Conservation (phyloP, 2,888 invertebrate species). For the Standfussiana lucernea region DNA sequence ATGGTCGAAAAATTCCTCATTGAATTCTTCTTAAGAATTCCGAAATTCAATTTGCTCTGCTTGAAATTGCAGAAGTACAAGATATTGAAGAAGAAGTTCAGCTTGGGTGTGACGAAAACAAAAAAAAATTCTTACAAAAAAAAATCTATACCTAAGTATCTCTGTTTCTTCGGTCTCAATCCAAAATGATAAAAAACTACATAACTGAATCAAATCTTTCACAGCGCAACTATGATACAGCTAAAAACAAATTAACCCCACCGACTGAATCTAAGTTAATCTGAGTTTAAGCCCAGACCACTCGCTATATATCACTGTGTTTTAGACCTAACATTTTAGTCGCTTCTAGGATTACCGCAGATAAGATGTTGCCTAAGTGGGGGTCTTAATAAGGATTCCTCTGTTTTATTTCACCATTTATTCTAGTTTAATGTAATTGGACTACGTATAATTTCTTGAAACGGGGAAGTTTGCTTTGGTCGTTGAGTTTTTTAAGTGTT, state of each 20-base stretch:
- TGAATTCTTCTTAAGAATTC: neutral
- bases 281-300: constrained; percentile 65
- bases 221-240: constrained; percentile 41
- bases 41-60: neutral
- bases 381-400: constrained; percentile 67
- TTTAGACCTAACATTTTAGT: constrained; percentile 69
- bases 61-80: neutral
- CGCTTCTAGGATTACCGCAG: constrained; percentile 70
- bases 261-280: constrained; percentile 67
- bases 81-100: neutral
- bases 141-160: neutral
- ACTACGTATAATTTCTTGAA: constrained; percentile 58
- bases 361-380: constrained; percentile 71
- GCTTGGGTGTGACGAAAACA: neutral
- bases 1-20: neutral
- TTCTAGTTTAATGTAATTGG: constrained; percentile 67
- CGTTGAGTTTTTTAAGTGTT: constrained; percentile 55
- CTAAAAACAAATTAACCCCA: constrained; percentile 62
- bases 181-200: neutral
- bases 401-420: constrained; percentile 67
- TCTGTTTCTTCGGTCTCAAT: neutral
- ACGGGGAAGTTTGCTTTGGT: constrained; percentile 49
- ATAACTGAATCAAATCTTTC: constrained; percentile 39
- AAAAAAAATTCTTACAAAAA: neutral
- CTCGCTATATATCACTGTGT: constrained; percentile 67